Evolutionary conservation across 2,113 vertebrate genomes (phyloP).

Genomic region (Colaptes auratus): DNA sequence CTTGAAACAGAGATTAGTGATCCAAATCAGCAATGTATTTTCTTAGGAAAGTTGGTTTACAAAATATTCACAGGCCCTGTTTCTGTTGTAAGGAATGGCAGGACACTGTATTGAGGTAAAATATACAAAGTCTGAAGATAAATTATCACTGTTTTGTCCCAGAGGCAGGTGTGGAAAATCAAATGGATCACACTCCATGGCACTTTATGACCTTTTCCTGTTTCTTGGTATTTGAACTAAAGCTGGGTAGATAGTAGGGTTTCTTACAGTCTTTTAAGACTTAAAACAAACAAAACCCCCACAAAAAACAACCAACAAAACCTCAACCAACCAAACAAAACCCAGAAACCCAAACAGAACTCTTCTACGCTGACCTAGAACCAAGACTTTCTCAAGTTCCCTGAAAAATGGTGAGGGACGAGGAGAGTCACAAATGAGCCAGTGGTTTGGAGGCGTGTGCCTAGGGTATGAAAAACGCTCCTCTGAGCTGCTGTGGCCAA

Average conservation of each 20-base stretch:
- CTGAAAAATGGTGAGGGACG: neutral
- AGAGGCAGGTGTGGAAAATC: neutral
- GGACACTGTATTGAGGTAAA: neutral
- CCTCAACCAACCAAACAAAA: too few species aligned
- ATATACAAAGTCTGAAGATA: neutral
- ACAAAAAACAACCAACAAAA: too few species aligned
- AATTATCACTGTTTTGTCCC: neutral
- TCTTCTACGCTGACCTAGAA: neutral
- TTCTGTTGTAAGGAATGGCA: neutral
- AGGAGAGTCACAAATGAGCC: neutral
- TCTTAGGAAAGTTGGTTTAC: neutral
- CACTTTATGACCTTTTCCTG: neutral
- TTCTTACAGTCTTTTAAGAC: neutral
- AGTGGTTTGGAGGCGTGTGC: accelerated
- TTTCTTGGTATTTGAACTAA: neutral
- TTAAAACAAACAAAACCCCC: neutral
- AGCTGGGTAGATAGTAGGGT: neutral
- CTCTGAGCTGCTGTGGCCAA: neutral
- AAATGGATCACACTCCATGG: neutral
- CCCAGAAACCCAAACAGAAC: neutral
- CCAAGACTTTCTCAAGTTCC: neutral
- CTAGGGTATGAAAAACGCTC: neutral
- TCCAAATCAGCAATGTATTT: neutral
- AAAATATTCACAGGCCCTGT: neutral
- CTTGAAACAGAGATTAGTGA: neutral